Evolutionary conservation across 2,797 vertebrate genomes (phyloP).

Genomic region (Apodemus agrarius): DNA sequence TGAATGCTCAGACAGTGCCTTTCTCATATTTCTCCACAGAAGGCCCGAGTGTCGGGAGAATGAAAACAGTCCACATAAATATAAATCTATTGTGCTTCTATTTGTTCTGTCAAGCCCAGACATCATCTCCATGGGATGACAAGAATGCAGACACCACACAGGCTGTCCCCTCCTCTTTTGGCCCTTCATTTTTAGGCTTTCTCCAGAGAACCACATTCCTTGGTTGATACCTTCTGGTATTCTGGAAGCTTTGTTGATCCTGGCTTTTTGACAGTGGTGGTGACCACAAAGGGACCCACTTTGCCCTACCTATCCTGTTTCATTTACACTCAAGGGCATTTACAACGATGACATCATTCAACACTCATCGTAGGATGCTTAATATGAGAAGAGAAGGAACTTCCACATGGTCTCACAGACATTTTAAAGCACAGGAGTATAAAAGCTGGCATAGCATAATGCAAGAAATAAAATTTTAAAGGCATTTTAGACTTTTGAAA

Average conservation of each 20-base stretch:
- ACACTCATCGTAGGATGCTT: background rate
- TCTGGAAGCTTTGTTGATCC: background rate
- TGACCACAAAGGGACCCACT: background rate
- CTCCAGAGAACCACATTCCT: background rate
- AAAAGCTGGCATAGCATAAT: background rate
- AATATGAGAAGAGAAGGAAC: background rate
- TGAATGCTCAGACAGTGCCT: background rate
- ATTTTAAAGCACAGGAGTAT: background rate
- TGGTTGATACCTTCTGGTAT: no score
- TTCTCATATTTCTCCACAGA: background rate
- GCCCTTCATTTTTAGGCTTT: background rate
- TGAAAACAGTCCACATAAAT: background rate
- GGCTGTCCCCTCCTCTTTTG: background rate
- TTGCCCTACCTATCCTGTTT: background rate
- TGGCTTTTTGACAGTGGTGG: background rate
- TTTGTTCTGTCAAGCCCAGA: background rate
- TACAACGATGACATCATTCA: background rate
- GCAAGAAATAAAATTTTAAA: constrained; percentile 23
- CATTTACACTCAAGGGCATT: background rate
- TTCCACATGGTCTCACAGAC: background rate
- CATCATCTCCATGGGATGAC: background rate
- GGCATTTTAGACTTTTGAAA: constrained; percentile 19
- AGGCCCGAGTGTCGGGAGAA: background rate
- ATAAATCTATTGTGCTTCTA: background rate
- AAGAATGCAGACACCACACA: background rate